Evolutionary conservation across 1,140 invertebrate genomes (phyloP).

Genomic region (Aradophagus sp.): DNA sequence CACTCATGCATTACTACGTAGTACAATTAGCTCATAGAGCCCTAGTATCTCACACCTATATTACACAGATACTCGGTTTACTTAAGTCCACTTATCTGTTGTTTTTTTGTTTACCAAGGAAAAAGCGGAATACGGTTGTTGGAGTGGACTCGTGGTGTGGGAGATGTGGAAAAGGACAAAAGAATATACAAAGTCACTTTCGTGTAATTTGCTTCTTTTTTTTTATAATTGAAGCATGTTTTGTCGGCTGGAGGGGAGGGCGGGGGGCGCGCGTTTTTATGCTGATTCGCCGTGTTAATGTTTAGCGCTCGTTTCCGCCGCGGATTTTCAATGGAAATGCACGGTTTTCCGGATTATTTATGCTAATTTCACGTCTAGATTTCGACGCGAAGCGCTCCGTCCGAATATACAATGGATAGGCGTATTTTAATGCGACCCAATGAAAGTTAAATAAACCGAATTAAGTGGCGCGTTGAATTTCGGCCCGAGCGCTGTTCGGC

Average conservation of each 20-base stretch:
- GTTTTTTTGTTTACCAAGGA: too few species aligned
- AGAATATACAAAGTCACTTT: conserved; percentile 36
- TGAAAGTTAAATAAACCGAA: too few species aligned
- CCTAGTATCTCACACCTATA: too few species aligned
- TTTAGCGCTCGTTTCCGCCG: conserved; percentile 30
- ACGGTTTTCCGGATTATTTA: conserved; percentile 28
- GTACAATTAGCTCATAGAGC: too few species aligned
- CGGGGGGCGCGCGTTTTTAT: conserved; percentile 43
- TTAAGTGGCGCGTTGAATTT: too few species aligned
- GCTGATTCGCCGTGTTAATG: conserved; percentile 50
- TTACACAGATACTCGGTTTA: too few species aligned
- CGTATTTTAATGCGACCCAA: too few species aligned
- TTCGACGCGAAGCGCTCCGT: conserved; percentile 8
- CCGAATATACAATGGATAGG: conserved; percentile 13
- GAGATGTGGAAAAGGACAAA: conserved; percentile 35
- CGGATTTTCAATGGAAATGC: conserved; percentile 32
- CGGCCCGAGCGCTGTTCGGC: not conserved
- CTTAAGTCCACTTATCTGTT: too few species aligned
- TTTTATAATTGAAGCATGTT: conserved; percentile 44
- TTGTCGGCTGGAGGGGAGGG: too few species aligned
- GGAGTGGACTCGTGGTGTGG: too few species aligned
- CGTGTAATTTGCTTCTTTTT: conserved; percentile 44
- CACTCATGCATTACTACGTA: too few species aligned
- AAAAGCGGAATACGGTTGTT: too few species aligned
- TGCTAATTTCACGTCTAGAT: conserved; percentile 31